Conservation (phyloP, 2,888 invertebrate species). For the Cryptus armator region DNA sequence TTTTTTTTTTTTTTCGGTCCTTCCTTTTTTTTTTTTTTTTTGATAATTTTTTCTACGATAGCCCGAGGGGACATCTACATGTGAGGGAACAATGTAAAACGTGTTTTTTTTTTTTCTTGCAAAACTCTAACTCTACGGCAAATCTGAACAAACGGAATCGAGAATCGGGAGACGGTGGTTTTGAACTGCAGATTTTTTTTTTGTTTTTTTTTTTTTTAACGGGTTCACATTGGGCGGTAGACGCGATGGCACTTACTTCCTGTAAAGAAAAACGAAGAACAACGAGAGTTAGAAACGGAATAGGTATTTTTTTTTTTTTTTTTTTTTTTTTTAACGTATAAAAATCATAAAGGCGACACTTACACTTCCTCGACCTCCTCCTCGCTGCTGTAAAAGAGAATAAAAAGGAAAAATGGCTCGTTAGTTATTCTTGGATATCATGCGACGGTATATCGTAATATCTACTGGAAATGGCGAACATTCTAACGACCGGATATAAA, state of each 20-base stretch:
- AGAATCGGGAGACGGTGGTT: conserved; percentile 45
- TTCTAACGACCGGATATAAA: not conserved
- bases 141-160: conserved; percentile 52
- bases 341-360: conserved; percentile 85
- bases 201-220: conserved; percentile 44
- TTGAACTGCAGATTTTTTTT: conserved; percentile 29
- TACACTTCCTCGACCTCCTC: conserved; percentile 94
- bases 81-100: conserved; percentile 42
- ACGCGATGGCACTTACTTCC: conserved; percentile 86
- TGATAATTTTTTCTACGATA: conserved; percentile 28
- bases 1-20: not conserved
- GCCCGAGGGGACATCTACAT: conserved; percentile 41
- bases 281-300: conserved; percentile 69
- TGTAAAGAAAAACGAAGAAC: conserved; percentile 84
- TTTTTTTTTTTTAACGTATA: conserved; percentile 21
- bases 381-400: conserved; percentile 87
- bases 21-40: not conserved
- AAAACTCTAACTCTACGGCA: conserved; percentile 64
- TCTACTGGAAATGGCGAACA: not conserved
- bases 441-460: conserved; percentile 45
- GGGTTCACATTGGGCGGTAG: conserved; percentile 55
- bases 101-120: conserved; percentile 34
- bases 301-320: conserved; percentile 3
- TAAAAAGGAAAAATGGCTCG: conserved; percentile 78
- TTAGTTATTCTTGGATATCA: conserved; percentile 77